phyloP scores from a whole-genome alignment of 1,140 invertebrate genomes.

The Popillia japonica region DNA sequence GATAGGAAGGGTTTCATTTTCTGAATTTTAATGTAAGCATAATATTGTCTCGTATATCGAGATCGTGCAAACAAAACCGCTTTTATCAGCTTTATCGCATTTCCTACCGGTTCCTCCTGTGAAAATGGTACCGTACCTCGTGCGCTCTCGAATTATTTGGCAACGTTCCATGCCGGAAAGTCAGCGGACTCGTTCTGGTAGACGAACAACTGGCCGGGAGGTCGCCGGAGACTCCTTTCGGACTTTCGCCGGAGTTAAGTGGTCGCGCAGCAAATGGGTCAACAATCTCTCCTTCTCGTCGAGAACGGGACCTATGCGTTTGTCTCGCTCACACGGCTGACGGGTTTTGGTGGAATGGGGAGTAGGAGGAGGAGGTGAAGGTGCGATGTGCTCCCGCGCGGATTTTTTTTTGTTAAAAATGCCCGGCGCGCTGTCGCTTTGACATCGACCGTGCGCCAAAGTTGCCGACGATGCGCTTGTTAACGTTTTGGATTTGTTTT shows the following conservation, averaged over 20 bases:
- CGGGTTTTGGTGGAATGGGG: neutral
- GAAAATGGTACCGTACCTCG: neutral
- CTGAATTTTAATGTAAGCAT: no score
- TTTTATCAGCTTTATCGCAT: no score
- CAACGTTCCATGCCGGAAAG: neutral
- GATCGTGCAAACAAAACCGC: no score
- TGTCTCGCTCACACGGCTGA: neutral
- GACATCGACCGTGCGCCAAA: slow-evolving; percentile 7
- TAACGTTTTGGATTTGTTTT: neutral
- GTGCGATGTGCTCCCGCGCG: neutral
- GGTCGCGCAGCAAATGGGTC: neutral
- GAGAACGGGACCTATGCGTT: neutral
- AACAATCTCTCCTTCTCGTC: neutral
- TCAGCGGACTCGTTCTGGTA: neutral
- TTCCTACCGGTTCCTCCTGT: neutral
- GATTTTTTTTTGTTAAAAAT: neutral
- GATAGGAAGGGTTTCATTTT: no score
- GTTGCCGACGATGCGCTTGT: neutral
- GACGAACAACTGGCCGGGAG: neutral
- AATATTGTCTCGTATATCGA: no score
- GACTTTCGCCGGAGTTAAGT: neutral
- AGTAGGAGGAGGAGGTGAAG: neutral
- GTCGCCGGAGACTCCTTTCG: neutral
- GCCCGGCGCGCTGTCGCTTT: neutral
- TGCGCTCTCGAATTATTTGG: neutral